Base-by-base conservation (phyloP, 2,888 invertebrate species). In the Drosophila ezoana region DNA sequence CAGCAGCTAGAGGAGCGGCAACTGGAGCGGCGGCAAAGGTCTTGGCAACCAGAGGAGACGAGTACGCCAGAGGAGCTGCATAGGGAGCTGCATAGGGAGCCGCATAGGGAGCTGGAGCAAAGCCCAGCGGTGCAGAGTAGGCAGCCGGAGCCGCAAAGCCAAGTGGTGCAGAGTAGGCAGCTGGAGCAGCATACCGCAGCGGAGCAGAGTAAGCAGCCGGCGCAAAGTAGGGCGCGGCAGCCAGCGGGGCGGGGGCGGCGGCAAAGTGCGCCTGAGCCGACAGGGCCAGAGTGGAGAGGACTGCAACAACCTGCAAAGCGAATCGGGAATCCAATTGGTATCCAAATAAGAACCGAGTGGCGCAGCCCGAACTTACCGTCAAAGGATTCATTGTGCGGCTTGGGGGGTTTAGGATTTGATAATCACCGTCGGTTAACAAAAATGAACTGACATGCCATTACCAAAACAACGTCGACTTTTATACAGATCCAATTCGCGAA, bases 311-410 rank as follows among this genome's bases (percentile, higher is more conserved):
- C 91, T 91, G 76, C 14, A 81, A 79, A 49, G 16, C 20, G n/a
- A 10, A 14, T 37, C 20, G 11, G 54, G 2, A 18, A 18, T 18
- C 18, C 18, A 14, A 9, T 37, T 33, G 14, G n/a, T 16, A 14
- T 49, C 16, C 28, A n/a, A 2, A 1, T 16, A 28, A 1, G n/a
- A 18, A 0, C n/a, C 4, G 18, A 9, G 1, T 11, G n/a, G 20
- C 14, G 8, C 14, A 9, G 11, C 18, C 10, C 41, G 3, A 9
- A 92, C 92, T 92, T 90, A 92, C 92, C 90, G 91, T 89, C 90
- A 92, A 90, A 90, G 92, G 90, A 92, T 90, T 92, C 92, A 92
- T 92, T 92, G 92, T 92, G 79, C 65, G 82, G 89, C 90, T 92
- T 85, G 82, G 88, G 82, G 87, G 83, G 80, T 77, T 66, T 61